phyloP scores from a whole-genome alignment of 2,113 vertebrate species.

The Holacanthus passer region DNA sequence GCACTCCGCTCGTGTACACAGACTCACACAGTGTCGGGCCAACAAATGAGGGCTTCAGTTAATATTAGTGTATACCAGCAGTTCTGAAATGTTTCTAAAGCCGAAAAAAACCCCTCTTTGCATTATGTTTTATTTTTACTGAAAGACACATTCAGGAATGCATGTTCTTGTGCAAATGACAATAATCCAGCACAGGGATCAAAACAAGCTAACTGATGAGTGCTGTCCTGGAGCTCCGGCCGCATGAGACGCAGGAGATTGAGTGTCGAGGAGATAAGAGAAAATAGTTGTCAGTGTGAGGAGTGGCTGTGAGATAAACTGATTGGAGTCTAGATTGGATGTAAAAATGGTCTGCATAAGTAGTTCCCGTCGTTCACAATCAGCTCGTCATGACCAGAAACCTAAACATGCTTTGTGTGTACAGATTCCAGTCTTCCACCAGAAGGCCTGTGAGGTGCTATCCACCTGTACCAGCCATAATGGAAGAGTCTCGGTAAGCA shows the following conservation, averaged over 20 bases:
- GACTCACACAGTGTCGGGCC: not conserved
- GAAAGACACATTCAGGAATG: not conserved
- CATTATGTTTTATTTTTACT: not conserved
- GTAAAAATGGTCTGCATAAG: conserved; percentile 53
- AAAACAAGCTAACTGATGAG: conserved; percentile 49
- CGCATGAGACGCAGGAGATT: conserved; percentile 54
- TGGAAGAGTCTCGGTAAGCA: not conserved
- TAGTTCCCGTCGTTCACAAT: conserved; percentile 44
- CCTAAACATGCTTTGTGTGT: not conserved
- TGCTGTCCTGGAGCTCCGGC: conserved; percentile 35
- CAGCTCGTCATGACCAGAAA: conserved; percentile 20
- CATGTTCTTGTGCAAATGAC: conserved; percentile 26
- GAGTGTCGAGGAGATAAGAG: conserved; percentile 59
- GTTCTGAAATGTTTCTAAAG: too few species aligned
- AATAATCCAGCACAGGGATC: conserved; percentile 35
- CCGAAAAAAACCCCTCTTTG: too few species aligned
- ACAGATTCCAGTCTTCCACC: not conserved
- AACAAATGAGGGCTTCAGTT: not conserved
- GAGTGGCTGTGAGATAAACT: conserved; percentile 54
- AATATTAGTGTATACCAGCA: not conserved
- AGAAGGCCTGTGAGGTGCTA: not conserved
- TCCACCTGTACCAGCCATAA: not conserved
- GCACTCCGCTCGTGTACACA: not conserved
- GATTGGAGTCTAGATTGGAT: conserved; percentile 51
- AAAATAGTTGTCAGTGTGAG: conserved; percentile 56